Evolutionary conservation across 1,140 invertebrate species (phyloP), one percentile per base, ranked within the genome.

Genomic region (Drosophila lacteicornis): DNA sequence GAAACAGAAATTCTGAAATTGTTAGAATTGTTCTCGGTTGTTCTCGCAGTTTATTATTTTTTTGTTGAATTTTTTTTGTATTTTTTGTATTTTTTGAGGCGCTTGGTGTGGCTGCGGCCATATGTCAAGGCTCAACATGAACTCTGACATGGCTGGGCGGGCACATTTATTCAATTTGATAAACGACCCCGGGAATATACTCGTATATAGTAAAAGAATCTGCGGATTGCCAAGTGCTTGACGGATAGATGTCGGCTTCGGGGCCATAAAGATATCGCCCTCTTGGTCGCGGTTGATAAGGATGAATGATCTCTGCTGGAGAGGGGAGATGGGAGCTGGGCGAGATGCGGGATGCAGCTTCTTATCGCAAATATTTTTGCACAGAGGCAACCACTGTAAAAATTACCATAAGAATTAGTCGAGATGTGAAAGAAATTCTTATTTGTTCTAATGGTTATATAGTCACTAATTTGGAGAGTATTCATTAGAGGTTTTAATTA

Each of bases 91-190:
- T 53, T 57, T 68, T 56, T 57, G 59, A 55, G 50, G 46, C 57
- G 58, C 62, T 58, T 68, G 71, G 70, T 80, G 84, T 55, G 85
- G 70, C 78, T 74, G 66, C 30, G 81, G 85, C 85, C 82, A 90
- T 88, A 73, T 79, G 79, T 80, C 79, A 70, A 67, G 69, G 69
- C 77, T 58, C 66, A 62, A 62, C 68, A 74, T 75, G 85, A 88
- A 82, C 85, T 85, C 56, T 76, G 79, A 84, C 81, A 90, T 65
- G 59, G 79, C 63, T 73, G 61, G 74, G 66, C 65, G 62, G 71
- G 53, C 66, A 67, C 75, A 82, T 65, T 88, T 79, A 88, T 75
- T 90, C 85, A 82, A 59, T 76, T 90, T 88, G 85, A 90, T 62
- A 56, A 67, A 85, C 75, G 78, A 51, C 78, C 59, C 33, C 9